Base-by-base conservation (phyloP, 2,888 invertebrate genomes). In the Agriopis leucophaearia region DNA sequence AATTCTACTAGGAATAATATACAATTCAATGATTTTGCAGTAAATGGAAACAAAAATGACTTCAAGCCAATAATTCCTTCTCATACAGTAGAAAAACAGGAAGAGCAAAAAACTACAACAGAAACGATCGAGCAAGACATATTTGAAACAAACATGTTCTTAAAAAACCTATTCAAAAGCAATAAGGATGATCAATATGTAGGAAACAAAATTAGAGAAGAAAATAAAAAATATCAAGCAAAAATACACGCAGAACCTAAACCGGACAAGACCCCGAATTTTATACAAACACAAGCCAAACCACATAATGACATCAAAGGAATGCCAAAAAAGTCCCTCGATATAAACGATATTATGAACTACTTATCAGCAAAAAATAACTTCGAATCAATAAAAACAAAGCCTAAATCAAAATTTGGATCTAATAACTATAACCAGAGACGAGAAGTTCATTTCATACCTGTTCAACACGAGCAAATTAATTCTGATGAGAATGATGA, bases 371-470 rank as follows among this genome's bases (percentile, higher is more conserved):
- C 84, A 51, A 92, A 88, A 79, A 91, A 91, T 73, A 80, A 89
- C 55, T 94, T 94, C 64, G 94, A 94, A 76, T 88, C 92, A 0
- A 83, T 72, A 64, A 93, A 89, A 81, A 72, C 90, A 42, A 89
- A 84, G 69, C 79, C 86, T n/a, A 86, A 83, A 75, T 81, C 74
- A 47, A 85, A 82, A 75, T 75, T 77, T 27, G 63, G 65, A n/a
- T 70, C 75, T 38, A 80, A 71, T 60, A 84, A 80, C 66, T 72
- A 76, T 35, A 83, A 83, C 64, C 81, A 80, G 58, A 85, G 75
- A 55, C 82, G 79, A 60, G 84, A 87, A 73, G 76, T 79, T 57
- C 78, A 81, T 52, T 81, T 77, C 45, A 80, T 80, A 48, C 84
- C 83, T 18, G 65, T 75, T 18, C 79, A 84, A 55, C 76, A 84